Evolutionary conservation across 2,113 vertebrate genomes (phyloP), one percentile per base, ranked within the genome.

Genomic region (Tachuris rubrigastra): DNA sequence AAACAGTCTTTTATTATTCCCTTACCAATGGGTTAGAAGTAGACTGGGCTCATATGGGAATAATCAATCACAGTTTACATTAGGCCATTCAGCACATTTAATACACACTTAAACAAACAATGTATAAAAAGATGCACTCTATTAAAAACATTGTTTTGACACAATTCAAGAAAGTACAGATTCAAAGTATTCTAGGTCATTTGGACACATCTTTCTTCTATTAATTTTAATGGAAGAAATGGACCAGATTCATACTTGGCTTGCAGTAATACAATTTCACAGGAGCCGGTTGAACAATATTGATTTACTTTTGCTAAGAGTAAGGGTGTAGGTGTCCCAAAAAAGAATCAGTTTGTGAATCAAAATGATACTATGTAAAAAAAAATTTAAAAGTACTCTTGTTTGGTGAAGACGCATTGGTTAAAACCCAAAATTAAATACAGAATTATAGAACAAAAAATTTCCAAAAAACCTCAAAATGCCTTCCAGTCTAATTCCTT

Each of bases 91-190:
- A 90, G 83, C 55, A 92, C 73, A 89, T 95, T 96, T 80, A 80
- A 71, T 55, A 66, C 25, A 56, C 35, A 39, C 52, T 81, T 41
- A 65, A 30, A 77, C 72, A 93, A 30, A 85, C 28, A 78, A 33
- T 35, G 13, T 85, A 55, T 60, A 84, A 67, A 82, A 85, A 85
- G 5, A 90, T 71, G 67, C 21, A 66, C 67, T 30, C 13, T 58
- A 80, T 71, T 95, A 71, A 94, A 96, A 77, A 49, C 42, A 67
- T 80, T 91, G 82, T 88, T 97, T 95, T 96, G 90, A 95, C 87
- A 94, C 63, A 74, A 56, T 52, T 80, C 47, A 96, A 86, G 55
- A 76, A 90, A 90, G 88, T 50, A 85, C 9, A 72, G 42, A 94
- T 86, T 83, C 10, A 30, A 77, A 96, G 21, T 62, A 76, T 82